Evolutionary conservation across 2,888 invertebrate genomes (phyloP), one percentile per base, ranked within the genome.

Genomic region (Caenorhabditis sp.): DNA sequence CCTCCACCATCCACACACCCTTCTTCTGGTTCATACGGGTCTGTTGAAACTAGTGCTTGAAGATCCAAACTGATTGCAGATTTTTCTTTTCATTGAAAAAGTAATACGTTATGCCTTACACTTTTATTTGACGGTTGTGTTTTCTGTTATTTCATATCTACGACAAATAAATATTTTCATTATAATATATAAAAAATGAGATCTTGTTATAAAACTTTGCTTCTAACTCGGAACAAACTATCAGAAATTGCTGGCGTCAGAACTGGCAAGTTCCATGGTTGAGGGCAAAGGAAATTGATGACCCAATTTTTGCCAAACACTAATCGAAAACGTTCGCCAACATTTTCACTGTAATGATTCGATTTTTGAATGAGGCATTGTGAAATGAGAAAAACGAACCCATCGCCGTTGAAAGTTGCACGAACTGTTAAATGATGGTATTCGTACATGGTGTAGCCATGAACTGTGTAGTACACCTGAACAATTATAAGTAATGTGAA

Each of bases 391-490:
- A 21, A 12, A 0, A 36, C 63, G 65, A n/a, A 75, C 75, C 86
- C 86, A 58, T 86, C 86, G 5, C 84, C 81, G 43, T 81, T 83
- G 26, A 85, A 79, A n/a, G 79, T 73, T 19, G 84, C 81, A 8
- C 81, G 65, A 10, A 83, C 74, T 5, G 82, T 68, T n/a, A 77
- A 59, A 43, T 78, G 76, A 64, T 85, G 84, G 58, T 85, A 86
- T 55, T 86, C 86, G 66, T 82, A 79, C 84, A 86, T 85, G 24
- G 85, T 87, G 72, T 85, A 87, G 49, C 86, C 86, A 54, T 82
- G 68, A 19, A 74, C 68, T 0, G 85, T 87, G 69, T 87, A 86
- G 71, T 83, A 85, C 5, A 86, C 76, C 85, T 86, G 73, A 23
- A 60, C 19, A 14, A 19, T 17, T 17, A 14, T 58, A 10, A 31